Percentiles rank a stretch among this genome's conserved stretches.
These are phyloP conservation scores for Oasisia sp. DNA, from an alignment of 2,888 invertebrate genomes.

Conservation along the genomic window DNA sequence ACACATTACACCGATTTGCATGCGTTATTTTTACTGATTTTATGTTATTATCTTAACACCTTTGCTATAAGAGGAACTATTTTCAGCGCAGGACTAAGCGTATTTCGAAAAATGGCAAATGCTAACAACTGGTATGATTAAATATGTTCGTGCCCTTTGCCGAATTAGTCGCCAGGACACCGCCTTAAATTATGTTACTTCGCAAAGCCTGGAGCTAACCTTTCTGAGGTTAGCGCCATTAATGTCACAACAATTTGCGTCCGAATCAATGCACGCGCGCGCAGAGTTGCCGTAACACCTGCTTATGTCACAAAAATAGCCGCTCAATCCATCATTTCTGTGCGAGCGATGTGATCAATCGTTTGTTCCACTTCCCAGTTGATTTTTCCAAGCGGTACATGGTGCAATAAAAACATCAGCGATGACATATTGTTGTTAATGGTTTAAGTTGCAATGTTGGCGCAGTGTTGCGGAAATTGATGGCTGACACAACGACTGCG, in stretches of 20 bases:
- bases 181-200: neutral
- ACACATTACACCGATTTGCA: no score
- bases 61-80: neutral
- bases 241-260: neutral
- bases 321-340: neutral
- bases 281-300: neutral
- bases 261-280: neutral
- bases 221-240: neutral
- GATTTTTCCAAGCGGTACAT: neutral
- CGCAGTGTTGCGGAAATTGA: neutral
- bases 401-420: neutral
- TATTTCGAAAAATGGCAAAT: neutral
- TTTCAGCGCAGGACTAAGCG: neutral
- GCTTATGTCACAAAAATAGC: neutral
- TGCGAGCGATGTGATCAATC: neutral
- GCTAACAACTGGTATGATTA: neutral
- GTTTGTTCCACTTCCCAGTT: neutral
- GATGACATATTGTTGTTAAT: neutral
- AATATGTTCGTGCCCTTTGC: neutral
- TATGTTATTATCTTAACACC: neutral
- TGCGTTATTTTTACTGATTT: no score
- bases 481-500: neutral
- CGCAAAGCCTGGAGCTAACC: neutral
- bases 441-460: neutral
- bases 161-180: neutral